Base-by-base conservation (phyloP, 2,888 invertebrate genomes). In the Chaitophorus viminalis region DNA sequence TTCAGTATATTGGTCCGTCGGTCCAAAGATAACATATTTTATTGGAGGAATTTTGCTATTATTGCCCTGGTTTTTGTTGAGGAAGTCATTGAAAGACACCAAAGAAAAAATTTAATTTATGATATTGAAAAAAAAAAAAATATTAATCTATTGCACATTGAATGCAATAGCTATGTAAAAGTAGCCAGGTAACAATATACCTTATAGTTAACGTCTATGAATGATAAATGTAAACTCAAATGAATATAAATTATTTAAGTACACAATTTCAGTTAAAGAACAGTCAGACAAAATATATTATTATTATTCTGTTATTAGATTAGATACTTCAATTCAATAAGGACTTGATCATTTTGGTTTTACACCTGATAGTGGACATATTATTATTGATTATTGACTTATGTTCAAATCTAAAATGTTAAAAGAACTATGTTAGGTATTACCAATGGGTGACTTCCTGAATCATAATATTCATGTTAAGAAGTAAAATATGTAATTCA, bases 1-100 rank as follows among this genome's bases (percentile, higher is more conserved):
- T 93, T 88, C 92, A 96, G 96, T 95, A 46, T 99, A 97, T 92
- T 99, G 99, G 99, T 95, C 95, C 91, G 93, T 96, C 86, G 98
- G 98, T 14, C 95, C 98, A 8, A 93, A 93, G 87, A 91, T 94
- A 29, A 97, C 98, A 0, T 99, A 99, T 91, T 92, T 95, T 8
- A 92, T 94, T 60, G 98, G 98, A 29, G 96, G 96, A 36, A 90
- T 95, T 65, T 92, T 94, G 82, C 93, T 98, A 89, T 90, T 96
- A 76, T 92, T 96, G 91, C 98, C 98, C 0, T 91, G 92, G 90
- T 86, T 90, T 68, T 89, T 91, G 88, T 90, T 91, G 77, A 89
- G 88, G 31, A 88, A 72, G 46, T 82, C 89, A 74, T 65, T 87
- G 29, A 87, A 87, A 11, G 52, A 77, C 25, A n/a, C 46, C 3